Conservation (phyloP, 2,888 invertebrate species). For the Rhodophaea formosa region DNA sequence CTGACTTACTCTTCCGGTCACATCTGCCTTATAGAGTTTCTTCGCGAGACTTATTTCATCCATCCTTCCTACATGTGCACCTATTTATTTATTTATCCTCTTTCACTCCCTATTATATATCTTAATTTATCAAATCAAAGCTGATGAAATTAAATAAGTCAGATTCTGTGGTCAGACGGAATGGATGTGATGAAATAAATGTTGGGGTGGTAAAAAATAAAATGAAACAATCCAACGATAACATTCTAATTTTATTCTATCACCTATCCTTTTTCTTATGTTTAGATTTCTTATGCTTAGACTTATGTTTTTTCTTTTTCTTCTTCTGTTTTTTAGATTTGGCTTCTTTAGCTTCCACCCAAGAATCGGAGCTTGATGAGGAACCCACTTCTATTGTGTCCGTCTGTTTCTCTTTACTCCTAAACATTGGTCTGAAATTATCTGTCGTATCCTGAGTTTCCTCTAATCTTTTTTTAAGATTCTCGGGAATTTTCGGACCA, state of each 20-base stretch:
- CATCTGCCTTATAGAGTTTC: too few relatives aligned
- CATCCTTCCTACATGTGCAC: too few relatives aligned
- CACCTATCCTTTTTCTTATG: slow-evolving; percentile 67
- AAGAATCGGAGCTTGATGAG: slow-evolving; percentile 68
- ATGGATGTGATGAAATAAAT: too few relatives aligned
- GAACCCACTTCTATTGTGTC: slow-evolving; percentile 43
- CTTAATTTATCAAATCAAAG: too few relatives aligned
- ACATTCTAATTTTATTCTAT: slow-evolving; percentile 14
- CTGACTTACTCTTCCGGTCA: too few relatives aligned
- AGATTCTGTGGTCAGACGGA: too few relatives aligned
- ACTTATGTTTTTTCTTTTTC: slow-evolving; percentile 73
- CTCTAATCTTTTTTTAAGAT: slow-evolving; percentile 51
- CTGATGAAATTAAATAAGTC: too few relatives aligned
- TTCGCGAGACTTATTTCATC: too few relatives aligned
- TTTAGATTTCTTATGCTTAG: slow-evolving; percentile 67
- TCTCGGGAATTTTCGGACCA: slow-evolving; percentile 82
- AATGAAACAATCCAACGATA: not conserved
- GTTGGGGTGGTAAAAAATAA: too few relatives aligned
- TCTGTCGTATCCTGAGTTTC: slow-evolving; percentile 24
- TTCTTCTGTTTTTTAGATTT: slow-evolving; percentile 68
- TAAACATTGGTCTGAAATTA: slow-evolving; percentile 42
- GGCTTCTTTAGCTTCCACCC: slow-evolving; percentile 72
- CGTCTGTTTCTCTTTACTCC: slow-evolving; percentile 37
- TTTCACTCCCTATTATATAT: too few relatives aligned
- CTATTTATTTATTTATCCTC: too few relatives aligned